Conservation (phyloP, 2,797 vertebrate species). For the Arctocebus calabarensis region DNA sequence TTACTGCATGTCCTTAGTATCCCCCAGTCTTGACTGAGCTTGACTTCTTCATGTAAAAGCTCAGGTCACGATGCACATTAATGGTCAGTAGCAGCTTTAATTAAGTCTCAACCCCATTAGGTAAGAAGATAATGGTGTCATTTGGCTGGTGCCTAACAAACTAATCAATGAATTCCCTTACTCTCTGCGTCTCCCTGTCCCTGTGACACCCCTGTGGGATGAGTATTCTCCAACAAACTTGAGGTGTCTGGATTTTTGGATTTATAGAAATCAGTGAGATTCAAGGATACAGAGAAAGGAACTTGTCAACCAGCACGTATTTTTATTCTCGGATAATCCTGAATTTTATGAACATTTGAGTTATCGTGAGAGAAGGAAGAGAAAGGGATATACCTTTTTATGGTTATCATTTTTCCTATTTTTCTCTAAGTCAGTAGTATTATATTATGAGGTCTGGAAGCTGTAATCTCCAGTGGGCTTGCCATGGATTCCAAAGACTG, state of each 20-base stretch:
- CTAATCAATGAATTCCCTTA: background rate
- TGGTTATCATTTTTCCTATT: background rate
- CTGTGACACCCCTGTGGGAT: background rate
- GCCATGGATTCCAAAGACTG: background rate
- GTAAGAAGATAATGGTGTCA: background rate
- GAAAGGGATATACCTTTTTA: background rate
- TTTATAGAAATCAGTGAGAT: conserved; percentile 3
- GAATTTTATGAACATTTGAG: background rate
- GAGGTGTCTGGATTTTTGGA: background rate
- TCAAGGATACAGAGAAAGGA: background rate
- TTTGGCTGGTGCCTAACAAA: background rate
- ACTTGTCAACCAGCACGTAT: background rate
- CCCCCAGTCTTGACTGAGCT: background rate
- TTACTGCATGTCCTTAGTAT: background rate
- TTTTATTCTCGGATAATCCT: background rate
- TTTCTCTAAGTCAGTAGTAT: background rate
- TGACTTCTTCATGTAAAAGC: background rate
- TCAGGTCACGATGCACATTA: background rate
- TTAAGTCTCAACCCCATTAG: background rate
- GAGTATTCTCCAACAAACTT: background rate
- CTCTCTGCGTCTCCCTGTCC: background rate
- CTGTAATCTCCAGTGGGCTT: background rate
- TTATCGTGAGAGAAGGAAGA: background rate
- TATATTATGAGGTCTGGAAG: background rate
- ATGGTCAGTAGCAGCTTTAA: background rate